phyloP scores from a whole-genome alignment of 2,888 invertebrate genomes.

The Watsonalla binaria region DNA sequence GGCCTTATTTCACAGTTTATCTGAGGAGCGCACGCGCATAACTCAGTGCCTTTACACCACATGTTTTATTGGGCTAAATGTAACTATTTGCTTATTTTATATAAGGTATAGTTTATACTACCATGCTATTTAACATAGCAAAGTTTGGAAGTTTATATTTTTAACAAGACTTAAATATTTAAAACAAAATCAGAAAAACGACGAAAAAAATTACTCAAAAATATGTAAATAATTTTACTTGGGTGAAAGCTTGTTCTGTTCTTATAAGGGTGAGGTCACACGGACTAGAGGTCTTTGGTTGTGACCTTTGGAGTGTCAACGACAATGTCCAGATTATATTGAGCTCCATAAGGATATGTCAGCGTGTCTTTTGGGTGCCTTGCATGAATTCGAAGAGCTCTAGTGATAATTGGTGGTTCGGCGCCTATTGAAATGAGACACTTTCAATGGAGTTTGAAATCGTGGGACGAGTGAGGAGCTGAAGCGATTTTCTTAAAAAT shows the following conservation, averaged over 20 bases:
- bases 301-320: conserved; percentile 26
- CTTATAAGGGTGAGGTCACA: conserved; percentile 25
- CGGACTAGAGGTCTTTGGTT: conserved; percentile 19
- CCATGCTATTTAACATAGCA: no score
- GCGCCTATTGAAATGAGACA: conserved; percentile 25
- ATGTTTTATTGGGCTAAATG: conserved; percentile 19
- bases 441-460: conserved; percentile 21
- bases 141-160: no score
- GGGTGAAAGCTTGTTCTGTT: conserved; percentile 29
- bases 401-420: conserved; percentile 9
- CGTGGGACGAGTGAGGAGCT: conserved; percentile 1
- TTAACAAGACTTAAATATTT: no score
- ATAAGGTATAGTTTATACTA: no score
- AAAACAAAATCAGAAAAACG: no score
- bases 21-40: conserved; percentile 40
- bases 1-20: conserved; percentile 59
- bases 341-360: conserved; percentile 10
- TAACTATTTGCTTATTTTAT: conserved; percentile 4
- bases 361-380: not conserved
- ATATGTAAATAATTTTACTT: conserved; percentile 1
- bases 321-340: conserved; percentile 11
- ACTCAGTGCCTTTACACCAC: conserved; percentile 30
- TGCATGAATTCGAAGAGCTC: conserved; percentile 8
- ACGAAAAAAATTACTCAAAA: not conserved
- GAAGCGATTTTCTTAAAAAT: not conserved